Percentiles rank a stretch among this genome's conserved stretches.
Conservation (phyloP, 2,888 invertebrate species). For the Dolichomitus sp. region DNA sequence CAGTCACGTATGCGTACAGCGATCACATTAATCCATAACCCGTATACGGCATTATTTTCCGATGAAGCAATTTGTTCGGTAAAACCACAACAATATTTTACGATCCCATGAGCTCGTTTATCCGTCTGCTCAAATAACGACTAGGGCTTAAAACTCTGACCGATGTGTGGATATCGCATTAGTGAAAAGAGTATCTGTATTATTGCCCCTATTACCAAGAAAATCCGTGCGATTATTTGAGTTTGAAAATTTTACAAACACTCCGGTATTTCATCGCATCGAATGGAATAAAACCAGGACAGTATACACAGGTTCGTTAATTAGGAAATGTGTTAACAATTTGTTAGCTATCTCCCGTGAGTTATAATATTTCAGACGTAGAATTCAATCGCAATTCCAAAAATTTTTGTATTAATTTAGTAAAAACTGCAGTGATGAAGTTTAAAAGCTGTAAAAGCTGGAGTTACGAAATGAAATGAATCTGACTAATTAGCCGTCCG, state of each 20-base stretch:
- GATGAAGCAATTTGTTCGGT: constrained; percentile 57
- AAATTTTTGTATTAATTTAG: background rate
- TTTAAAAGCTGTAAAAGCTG: background rate
- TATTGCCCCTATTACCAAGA: background rate
- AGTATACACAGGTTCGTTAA: background rate
- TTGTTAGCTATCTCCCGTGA: background rate
- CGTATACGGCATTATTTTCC: constrained; percentile 55
- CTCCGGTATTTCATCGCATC: background rate
- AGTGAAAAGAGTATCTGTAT: constrained; percentile 8
- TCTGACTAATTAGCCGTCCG: background rate
- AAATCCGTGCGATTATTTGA: background rate
- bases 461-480: constrained; percentile 1
- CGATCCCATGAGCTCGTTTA: constrained; percentile 9
- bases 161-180: constrained; percentile 4
- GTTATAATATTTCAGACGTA: background rate
- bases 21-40: constrained; percentile 52
- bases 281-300: background rate
- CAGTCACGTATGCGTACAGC: constrained; percentile 26
- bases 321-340: background rate
- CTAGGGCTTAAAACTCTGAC: constrained; percentile 42
- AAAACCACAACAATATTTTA: constrained; percentile 62
- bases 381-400: background rate
- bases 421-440: background rate
- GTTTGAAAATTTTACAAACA: background rate
- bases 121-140: constrained; percentile 42